Conservation (phyloP, 2,888 invertebrate genomes). For the Philaethria dido region DNA sequence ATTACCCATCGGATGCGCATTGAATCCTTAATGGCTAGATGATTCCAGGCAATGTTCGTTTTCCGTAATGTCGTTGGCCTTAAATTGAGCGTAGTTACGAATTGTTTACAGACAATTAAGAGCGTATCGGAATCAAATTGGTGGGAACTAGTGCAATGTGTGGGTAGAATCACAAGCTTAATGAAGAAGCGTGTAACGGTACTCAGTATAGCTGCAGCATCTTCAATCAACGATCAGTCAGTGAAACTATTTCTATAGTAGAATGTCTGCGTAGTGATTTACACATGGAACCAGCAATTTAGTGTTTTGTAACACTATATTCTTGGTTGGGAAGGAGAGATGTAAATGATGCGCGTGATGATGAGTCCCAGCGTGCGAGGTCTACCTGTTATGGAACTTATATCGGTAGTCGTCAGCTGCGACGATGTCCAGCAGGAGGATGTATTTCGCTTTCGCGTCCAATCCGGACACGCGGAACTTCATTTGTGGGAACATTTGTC, state of each 20-base stretch:
- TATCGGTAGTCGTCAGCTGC: conserved; percentile 99
- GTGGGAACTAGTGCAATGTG: conserved; percentile 77
- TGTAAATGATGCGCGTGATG: conserved; percentile 50
- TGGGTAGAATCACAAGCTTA: conserved; percentile 80
- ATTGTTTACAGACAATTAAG: conserved; percentile 78
- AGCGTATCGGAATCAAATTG: conserved; percentile 68
- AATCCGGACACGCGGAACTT: conserved; percentile 99
- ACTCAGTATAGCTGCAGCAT: conserved; percentile 62
- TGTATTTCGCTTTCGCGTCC: conserved; percentile 99
- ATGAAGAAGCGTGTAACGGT: conserved; percentile 73
- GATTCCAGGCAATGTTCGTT: conserved; percentile 66
- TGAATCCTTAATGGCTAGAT: conserved; percentile 78
- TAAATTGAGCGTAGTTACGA: conserved; percentile 78
- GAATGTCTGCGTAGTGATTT: conserved; percentile 26
- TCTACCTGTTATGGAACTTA: conserved; percentile 97
- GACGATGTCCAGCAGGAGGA: conserved; percentile 98
- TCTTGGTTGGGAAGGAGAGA: conserved; percentile 50
- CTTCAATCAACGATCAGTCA: conserved; percentile 65
- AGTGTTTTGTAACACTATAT: conserved; percentile 55
- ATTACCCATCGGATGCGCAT: conserved; percentile 78
- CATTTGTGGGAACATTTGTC: conserved; percentile 99
- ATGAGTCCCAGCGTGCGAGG: conserved; percentile 48
- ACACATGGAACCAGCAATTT: conserved; percentile 51
- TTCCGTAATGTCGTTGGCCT: conserved; percentile 76
- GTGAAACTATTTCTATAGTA: conserved; percentile 27